Evolutionary conservation across 2,113 vertebrate genomes (phyloP).

Genomic region (Cyanistes caeruleus): DNA sequence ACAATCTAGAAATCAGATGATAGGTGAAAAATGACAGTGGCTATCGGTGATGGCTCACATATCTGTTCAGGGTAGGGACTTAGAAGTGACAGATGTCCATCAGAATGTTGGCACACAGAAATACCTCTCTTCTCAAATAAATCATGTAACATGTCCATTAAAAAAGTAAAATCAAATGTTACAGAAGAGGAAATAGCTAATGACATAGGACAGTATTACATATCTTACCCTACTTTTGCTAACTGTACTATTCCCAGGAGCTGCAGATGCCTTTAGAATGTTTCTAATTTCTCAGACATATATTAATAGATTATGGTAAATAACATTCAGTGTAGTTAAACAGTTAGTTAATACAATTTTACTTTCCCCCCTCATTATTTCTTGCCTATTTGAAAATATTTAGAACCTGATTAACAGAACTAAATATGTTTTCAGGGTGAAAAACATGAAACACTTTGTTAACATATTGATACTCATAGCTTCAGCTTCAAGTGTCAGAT

Average conservation of each 20-base stretch:
- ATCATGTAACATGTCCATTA: neutral
- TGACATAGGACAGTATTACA: neutral
- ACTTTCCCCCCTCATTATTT: neutral
- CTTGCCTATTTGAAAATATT: neutral
- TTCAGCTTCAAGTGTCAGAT: neutral
- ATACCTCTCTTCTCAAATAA: neutral
- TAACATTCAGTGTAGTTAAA: neutral
- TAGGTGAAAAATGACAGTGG: neutral
- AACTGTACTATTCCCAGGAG: neutral
- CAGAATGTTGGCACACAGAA: neutral
- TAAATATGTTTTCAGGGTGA: neutral
- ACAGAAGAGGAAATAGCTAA: neutral
- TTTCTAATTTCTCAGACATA: neutral
- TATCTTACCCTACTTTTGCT: neutral
- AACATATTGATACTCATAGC: neutral
- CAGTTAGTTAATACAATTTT: neutral
- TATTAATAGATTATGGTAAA: neutral
- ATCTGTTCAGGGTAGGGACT: neutral
- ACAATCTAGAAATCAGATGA: neutral
- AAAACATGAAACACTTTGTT: neutral
- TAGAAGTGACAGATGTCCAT: neutral
- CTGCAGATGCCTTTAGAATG: neutral
- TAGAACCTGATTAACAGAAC: neutral
- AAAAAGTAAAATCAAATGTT: neutral
- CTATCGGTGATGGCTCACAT: neutral